Evolutionary conservation across 2,888 invertebrate species (phyloP), one percentile per base, ranked within the genome.

Genomic region (Dichetophora obliterata): DNA sequence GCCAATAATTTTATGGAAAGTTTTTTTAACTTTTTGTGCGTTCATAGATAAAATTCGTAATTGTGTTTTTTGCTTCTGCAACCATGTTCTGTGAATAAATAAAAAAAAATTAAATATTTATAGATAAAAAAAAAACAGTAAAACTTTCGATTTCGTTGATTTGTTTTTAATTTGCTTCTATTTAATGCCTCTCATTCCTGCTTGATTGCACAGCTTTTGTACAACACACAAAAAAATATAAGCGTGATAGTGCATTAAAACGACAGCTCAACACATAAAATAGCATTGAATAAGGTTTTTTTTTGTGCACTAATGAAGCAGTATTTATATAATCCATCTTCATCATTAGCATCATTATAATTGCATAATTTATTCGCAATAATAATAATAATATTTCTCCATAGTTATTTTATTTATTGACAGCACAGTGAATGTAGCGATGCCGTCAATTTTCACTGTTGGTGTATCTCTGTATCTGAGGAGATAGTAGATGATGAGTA

Each of bases 201-300:
- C 59, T 59, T 59, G 24, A 24, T 59, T 59, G 24, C 59, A 9
- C 59, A 14, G 22, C 11, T 43, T 14, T 54, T 54, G 19, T 59
- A 11, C 27, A 27, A 59, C 59, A 27, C 27, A 43, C 37, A 37
- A 59, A 59, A 27, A 59, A 5, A 24, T 59, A 27, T 59, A 27
- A 14, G 59, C 59, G 59, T 59, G 59, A 59, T 27, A 59, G 16
- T 59, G 59, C 59, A 59, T 59, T 59, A 24, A 59, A 27, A 27
- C 27, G 27, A 27, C 11, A 22, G 59, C 59, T 27, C 14, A 16
- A 27, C 5, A 5, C 22, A 59, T n/a, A n/a, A 16, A 59, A 59
- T 14, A 14, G 24, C 27, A 59, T 59, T 24, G 27, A 59, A 59
- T 59, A 59, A 24, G 9, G 3, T 22, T 54, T 54, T 59, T 59